Conservation (phyloP, 2,113 vertebrate species). For the Cnemophilus loriae region DNA sequence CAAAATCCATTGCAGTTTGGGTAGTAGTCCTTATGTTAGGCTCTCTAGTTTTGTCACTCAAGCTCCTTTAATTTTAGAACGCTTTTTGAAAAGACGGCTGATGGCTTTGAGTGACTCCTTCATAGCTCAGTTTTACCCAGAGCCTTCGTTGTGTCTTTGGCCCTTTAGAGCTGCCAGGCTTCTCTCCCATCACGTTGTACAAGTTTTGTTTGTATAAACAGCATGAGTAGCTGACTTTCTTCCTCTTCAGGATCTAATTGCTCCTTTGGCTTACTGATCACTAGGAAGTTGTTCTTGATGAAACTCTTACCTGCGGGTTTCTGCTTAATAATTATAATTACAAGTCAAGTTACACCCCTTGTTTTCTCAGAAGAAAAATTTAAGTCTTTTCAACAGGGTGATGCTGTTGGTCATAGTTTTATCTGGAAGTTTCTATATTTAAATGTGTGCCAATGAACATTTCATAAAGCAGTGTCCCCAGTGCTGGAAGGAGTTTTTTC, state of each 20-base stretch:
- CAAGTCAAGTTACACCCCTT: background rate
- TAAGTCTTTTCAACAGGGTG: background rate
- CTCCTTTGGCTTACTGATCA: background rate
- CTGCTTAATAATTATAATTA: background rate
- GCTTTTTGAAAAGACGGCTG: background rate
- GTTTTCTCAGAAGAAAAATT: background rate
- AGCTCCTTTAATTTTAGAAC: background rate
- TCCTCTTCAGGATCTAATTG: background rate
- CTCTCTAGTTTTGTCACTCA: background rate
- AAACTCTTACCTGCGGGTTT: background rate
- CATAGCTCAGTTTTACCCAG: background rate
- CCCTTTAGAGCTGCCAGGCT: background rate
- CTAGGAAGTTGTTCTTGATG: background rate
- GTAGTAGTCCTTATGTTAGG: background rate
- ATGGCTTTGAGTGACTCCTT: background rate
- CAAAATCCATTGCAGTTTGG: background rate
- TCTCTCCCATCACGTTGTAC: background rate
- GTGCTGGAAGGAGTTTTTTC: background rate
- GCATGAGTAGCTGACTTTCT: background rate
- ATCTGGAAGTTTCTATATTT: background rate
- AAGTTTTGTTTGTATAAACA: background rate
- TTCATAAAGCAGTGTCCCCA: background rate
- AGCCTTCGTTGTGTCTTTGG: background rate
- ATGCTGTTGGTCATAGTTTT: background rate
- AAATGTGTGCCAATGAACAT: background rate